Evolutionary conservation across 2,797 vertebrate genomes (phyloP).

Genomic region (Paramormyrops hopkinsi): DNA sequence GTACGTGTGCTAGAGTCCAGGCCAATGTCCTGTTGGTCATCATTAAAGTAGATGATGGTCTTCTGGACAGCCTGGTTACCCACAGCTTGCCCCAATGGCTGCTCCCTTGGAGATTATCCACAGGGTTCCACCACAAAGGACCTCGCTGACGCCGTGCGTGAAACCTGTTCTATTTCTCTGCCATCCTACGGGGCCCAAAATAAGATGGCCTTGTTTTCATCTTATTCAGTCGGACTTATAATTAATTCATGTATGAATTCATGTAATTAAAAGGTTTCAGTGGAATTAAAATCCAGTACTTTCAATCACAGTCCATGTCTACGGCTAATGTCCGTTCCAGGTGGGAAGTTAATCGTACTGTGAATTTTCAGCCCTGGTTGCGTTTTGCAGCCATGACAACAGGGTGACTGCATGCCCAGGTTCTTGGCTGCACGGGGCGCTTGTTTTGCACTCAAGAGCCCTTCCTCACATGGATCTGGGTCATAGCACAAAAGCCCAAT

Average conservation of each 20-base stretch:
- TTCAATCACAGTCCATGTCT: neutral
- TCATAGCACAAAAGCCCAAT: conserved; percentile 2
- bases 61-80: neutral
- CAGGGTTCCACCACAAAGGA: neutral
- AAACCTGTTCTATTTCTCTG: neutral
- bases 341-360: neutral
- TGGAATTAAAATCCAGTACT: neutral
- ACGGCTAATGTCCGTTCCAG: neutral
- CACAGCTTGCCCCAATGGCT: neutral
- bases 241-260: neutral
- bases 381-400: neutral
- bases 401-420: neutral
- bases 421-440: neutral
- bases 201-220: neutral
- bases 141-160: neutral
- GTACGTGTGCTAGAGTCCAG: neutral
- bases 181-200: neutral
- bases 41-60: neutral
- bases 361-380: neutral
- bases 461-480: neutral
- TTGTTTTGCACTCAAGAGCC: neutral
- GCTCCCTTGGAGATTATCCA: neutral
- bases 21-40: neutral
- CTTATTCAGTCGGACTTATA: neutral
- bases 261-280: neutral